Conservation (phyloP, 2,113 vertebrate genomes). For the Brienomyrus longianalis region DNA sequence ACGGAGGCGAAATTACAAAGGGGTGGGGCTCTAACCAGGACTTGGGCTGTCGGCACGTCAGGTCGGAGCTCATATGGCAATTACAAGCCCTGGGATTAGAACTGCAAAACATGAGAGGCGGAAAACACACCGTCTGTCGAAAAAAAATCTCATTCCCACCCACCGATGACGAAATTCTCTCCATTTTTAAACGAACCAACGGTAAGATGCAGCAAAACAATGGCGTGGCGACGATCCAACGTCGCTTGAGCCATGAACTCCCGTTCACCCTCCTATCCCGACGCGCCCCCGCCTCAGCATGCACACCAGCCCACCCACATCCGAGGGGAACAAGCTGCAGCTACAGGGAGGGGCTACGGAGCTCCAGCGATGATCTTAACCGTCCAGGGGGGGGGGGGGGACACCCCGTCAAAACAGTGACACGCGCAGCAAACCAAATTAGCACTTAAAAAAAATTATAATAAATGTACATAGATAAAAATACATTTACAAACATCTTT, state of each 20-base stretch:
- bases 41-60: background rate
- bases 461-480: background rate
- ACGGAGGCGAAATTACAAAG: background rate
- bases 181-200: background rate
- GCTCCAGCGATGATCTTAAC: constrained; percentile 29
- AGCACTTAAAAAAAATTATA: background rate
- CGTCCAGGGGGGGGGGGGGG: background rate
- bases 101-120: constrained; percentile 21
- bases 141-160: background rate
- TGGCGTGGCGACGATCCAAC: background rate
- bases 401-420: background rate
- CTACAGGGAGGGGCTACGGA: constrained; percentile 17
- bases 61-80: constrained; percentile 37
- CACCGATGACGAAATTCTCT: background rate
- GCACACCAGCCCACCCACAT: background rate
- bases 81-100: constrained; percentile 42
- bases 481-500: background rate
- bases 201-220: background rate
- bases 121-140: constrained; percentile 14
- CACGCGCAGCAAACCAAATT: background rate
- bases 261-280: background rate
- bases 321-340: background rate
- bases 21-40: background rate
- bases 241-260: background rate
- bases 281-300: background rate